A percentile compares a stretch with the other conserved stretches of the same genome.
These are phyloP conservation scores for Trachelus troglodyta DNA, from an alignment of 2,888 invertebrate species.

Conservation along the genomic window DNA sequence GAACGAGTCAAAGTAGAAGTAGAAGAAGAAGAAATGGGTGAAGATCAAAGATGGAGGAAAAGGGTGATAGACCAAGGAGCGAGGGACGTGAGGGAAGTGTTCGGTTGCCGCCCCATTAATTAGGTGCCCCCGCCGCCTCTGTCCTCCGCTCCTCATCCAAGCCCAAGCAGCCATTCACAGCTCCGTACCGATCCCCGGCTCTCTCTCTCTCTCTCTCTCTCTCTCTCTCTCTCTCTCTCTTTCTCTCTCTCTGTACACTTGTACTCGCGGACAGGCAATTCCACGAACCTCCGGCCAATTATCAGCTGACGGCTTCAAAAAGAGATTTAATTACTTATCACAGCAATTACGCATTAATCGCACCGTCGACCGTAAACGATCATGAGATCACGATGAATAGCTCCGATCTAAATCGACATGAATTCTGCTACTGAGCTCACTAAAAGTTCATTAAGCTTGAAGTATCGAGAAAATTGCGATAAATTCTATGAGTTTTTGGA, in stretches of 20 bases:
- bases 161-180: constrained; percentile 54
- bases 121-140: constrained; percentile 48
- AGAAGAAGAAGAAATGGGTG: constrained; percentile 9
- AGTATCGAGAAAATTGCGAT: too few species aligned
- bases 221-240: too few species aligned
- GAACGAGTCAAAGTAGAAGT: too few species aligned
- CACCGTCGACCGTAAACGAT: constrained; percentile 24
- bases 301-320: constrained; percentile 23
- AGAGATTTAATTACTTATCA: constrained; percentile 33
- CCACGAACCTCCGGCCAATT: constrained; percentile 35
- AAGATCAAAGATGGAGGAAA: constrained; percentile 9
- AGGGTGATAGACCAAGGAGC: constrained; percentile 28
- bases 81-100: constrained; percentile 44
- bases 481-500: too few species aligned
- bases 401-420: too few species aligned
- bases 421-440: too few species aligned
- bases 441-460: too few species aligned
- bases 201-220: constrained; percentile 8
- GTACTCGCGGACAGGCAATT: constrained; percentile 19
- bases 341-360: constrained; percentile 29
- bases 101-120: constrained; percentile 59
- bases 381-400: too few species aligned
- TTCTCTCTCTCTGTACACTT: constrained; percentile 20
- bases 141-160: constrained; percentile 41
- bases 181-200: constrained; percentile 36